A percentile compares a stretch with the other conserved stretches of the same genome.
phyloP scores from a whole-genome alignment of 2,113 vertebrate species.

The Ceyx melanurus region DNA sequence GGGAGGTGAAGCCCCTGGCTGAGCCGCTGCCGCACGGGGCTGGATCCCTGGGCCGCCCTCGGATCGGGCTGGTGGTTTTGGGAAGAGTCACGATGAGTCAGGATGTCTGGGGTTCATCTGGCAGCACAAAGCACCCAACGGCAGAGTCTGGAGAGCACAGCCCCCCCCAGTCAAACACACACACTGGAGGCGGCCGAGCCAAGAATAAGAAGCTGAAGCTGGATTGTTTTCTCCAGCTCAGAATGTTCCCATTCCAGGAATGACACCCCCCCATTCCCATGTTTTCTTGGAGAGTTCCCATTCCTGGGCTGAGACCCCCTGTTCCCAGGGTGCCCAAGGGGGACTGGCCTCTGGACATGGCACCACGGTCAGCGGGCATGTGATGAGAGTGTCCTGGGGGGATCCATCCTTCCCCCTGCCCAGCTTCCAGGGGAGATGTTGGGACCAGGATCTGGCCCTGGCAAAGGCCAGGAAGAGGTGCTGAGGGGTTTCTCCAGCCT shows the following conservation, averaged over 20 bases:
- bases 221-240: background rate
- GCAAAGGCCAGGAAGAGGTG: background rate
- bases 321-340: background rate
- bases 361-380: background rate
- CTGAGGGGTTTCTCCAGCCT: background rate
- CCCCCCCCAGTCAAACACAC: background rate
- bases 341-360: background rate
- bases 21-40: fast-evolving
- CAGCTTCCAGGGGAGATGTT: background rate
- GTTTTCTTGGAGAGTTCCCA: background rate
- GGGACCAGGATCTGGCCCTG: no score
- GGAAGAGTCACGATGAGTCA: background rate
- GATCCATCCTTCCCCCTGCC: background rate
- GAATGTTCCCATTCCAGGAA: background rate
- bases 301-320: background rate
- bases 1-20: background rate
- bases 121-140: background rate
- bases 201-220: background rate
- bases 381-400: background rate
- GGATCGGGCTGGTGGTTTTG: background rate
- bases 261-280: background rate
- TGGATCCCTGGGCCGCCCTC: background rate
- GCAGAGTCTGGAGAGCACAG: background rate
- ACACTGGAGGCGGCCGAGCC: background rate
- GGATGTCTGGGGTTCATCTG: background rate